Percentiles rank a stretch among this genome's conserved stretches.
Evolutionary conservation across 2,797 vertebrate genomes (phyloP).

Genomic region (Falco berigora): DNA sequence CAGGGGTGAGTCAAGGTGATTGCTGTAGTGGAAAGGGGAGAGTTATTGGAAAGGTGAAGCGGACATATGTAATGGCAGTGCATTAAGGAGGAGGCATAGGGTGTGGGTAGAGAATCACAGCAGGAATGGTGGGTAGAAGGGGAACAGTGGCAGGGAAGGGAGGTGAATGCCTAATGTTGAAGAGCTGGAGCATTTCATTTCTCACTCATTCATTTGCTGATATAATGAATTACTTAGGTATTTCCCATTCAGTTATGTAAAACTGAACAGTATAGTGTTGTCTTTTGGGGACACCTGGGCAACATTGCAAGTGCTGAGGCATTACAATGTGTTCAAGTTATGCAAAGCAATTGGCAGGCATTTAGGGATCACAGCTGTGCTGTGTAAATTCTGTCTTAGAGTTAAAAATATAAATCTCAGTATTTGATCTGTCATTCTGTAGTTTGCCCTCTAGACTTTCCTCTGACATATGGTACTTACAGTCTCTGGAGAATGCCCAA

Average conservation of each 20-base stretch:
- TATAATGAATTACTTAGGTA: not conserved
- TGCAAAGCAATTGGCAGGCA: not conserved
- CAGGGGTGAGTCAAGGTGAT: not conserved
- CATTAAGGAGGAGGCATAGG: not conserved
- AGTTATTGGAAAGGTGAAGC: not conserved
- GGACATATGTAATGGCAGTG: not conserved
- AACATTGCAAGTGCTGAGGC: not conserved
- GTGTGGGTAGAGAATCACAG: not conserved
- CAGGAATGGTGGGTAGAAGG: not conserved
- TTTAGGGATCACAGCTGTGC: slow-evolving; percentile 37
- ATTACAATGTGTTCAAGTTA: not conserved
- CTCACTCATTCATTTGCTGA: not conserved
- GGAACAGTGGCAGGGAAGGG: not conserved
- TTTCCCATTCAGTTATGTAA: not conserved
- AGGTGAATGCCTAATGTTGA: not conserved
- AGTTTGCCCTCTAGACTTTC: not conserved
- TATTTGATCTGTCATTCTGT: not conserved
- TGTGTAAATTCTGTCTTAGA: not conserved
- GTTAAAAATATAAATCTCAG: slow-evolving; percentile 7
- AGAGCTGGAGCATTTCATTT: not conserved
- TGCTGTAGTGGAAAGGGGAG: not conserved
- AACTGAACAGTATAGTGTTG: not conserved
- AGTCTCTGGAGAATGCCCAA: not conserved
- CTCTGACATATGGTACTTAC: not conserved
- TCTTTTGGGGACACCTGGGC: not conserved